Base-by-base conservation (phyloP, 1,140 invertebrate species). In the Armadillidium nasatum region DNA sequence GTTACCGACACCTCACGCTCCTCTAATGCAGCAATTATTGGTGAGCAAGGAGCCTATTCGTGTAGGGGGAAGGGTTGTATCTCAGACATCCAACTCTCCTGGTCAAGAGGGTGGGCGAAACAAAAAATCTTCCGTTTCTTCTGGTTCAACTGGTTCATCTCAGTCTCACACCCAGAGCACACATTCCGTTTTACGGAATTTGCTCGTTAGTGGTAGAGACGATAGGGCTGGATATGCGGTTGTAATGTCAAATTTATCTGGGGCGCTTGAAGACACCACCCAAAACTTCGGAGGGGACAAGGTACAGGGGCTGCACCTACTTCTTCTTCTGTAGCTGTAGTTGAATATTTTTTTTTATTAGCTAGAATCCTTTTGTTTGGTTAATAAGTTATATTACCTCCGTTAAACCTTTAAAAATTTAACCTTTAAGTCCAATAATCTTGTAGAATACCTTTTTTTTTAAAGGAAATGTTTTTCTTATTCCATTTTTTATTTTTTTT, bases 201-300 rank as follows among this genome's bases (percentile, higher is more conserved):
- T 95, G 76, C 88, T 95, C 85, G 92, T 94, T 84, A 94, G 92
- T 87, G 93, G 93, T 83, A 93, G 93, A 87, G 93, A 95, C 86
- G 91, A 94, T 84, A 91, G 91, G 88, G 92, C 93, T 80, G 93
- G 93, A 80, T 95, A 95, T 85, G 91, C 91, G 81, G 88, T 78
- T 45, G 72, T 72, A 54, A 74, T 75, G 23, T 76, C 74, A 60
- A 76, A 71, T 70, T 74, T 75, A 46, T 73, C 73, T 23, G 44
- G 66, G 43, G 45, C 74, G 44, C 46, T 76, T 71, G 72, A 74
- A 73, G 43, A 44, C 50, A 74, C 66, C 72, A 67, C 73, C 77
- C 22, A 72, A 68, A 71, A 78, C 72, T 73, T 72, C 67, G 76
- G 54, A 75, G 73, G 75, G 72, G 66, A 60, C 73, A 81, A 76